phyloP scores from a whole-genome alignment of 1,140 invertebrate genomes.

The Ceratina japonica region DNA sequence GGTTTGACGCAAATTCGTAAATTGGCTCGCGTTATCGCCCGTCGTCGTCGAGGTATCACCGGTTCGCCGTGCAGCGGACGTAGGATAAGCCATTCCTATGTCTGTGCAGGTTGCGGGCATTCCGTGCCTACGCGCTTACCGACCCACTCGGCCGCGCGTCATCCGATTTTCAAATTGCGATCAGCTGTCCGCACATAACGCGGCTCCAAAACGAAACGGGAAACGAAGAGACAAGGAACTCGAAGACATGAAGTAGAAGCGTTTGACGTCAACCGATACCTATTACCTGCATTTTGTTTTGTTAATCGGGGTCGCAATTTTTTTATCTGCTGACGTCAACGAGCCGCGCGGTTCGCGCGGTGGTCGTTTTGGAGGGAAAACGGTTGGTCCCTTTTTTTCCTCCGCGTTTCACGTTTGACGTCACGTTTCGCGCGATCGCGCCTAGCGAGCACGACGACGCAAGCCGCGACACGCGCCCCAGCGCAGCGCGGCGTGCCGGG shows the following conservation, averaged over 20 bases:
- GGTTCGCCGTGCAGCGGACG: not conserved
- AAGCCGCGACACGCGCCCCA: not conserved
- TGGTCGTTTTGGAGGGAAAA: constrained; percentile 14
- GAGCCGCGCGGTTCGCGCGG: not conserved
- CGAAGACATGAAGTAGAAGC: not conserved
- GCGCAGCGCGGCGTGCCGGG: not conserved
- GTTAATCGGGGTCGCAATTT: constrained; percentile 22
- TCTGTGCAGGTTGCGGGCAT: not conserved
- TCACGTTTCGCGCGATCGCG: constrained; percentile 29
- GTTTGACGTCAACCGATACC: constrained; percentile 28
- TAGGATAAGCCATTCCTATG: not conserved
- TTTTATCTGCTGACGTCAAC: not conserved
- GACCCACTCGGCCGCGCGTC: not conserved
- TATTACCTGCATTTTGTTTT: not conserved
- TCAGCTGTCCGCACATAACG: no score
- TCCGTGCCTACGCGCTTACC: not conserved
- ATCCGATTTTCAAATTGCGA: not conserved
- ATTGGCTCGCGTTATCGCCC: not conserved
- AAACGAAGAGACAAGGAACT: not conserved
- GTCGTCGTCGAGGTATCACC: no score
- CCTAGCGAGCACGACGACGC: not conserved
- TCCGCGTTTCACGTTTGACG: constrained; percentile 13
- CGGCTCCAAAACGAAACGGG: not conserved
- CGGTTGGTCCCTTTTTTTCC: constrained; percentile 2
- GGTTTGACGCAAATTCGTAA: not conserved